Evolutionary conservation across 2,888 invertebrate genomes (phyloP).

Genomic region (Syrphus vitripennis): DNA sequence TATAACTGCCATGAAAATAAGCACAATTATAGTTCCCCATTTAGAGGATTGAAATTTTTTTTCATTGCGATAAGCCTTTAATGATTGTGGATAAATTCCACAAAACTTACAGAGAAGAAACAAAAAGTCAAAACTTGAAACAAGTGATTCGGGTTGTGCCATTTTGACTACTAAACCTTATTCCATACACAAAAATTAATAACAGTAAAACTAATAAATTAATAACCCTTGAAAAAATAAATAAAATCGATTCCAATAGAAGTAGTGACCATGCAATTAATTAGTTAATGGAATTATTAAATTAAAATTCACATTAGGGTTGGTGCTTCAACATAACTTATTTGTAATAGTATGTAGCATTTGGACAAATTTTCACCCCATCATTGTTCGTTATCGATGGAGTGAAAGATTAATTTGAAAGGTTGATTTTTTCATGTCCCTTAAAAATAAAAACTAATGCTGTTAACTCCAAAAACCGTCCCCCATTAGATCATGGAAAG

Average conservation of each 20-base stretch:
- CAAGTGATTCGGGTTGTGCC: constrained; percentile 73
- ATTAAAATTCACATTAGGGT: background rate
- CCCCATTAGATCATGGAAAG: too few relatives aligned
- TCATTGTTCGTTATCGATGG: too few relatives aligned
- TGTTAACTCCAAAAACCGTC: too few relatives aligned
- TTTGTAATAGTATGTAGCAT: background rate
- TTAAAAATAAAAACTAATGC: too few relatives aligned
- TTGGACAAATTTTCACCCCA: background rate
- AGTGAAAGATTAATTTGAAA: background rate
- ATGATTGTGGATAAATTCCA: constrained; percentile 78
- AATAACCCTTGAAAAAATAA: background rate
- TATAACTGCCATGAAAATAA: constrained; percentile 73
- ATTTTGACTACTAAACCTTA: constrained; percentile 24
- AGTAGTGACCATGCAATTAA: background rate
- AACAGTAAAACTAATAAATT: background rate
- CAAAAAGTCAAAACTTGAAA: constrained; percentile 76
- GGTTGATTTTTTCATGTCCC: background rate
- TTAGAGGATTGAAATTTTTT: constrained; percentile 76
- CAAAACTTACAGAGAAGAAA: constrained; percentile 78
- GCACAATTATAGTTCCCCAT: constrained; percentile 76
- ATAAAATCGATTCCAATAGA: background rate
- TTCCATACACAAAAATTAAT: background rate
- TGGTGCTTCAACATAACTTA: background rate
- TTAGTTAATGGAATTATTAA: constrained; percentile 5
- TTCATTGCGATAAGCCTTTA: constrained; percentile 74